phyloP scores from a whole-genome alignment of 2,797 vertebrate genomes.

The Nyctalus aviator region DNA sequence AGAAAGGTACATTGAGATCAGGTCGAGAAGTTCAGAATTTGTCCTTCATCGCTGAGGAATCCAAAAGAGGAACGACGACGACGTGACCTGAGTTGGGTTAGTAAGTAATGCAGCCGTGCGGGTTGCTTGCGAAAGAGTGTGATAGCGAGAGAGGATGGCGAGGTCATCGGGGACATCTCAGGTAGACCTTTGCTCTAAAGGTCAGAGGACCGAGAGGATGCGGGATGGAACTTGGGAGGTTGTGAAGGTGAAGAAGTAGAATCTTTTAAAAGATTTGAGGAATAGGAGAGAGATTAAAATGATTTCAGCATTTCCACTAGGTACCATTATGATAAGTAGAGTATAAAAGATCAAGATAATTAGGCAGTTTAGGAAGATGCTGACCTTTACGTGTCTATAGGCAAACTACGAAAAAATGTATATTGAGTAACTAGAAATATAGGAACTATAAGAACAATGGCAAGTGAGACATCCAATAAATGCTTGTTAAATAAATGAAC shows the following conservation, averaged over 20 bases:
- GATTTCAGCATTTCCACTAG: background rate
- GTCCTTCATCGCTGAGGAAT: background rate
- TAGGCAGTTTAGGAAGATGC: background rate
- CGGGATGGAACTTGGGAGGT: background rate
- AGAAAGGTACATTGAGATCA: background rate
- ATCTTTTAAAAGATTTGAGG: constrained; percentile 2
- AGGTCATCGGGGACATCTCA: background rate
- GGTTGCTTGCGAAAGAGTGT: background rate
- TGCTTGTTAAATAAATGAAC: constrained; percentile 32
- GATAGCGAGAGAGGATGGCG: background rate
- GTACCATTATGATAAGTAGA: background rate
- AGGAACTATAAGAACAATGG: background rate
- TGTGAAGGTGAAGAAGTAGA: background rate
- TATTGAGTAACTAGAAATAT: background rate
- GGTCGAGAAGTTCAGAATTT: background rate
- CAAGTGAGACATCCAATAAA: background rate
- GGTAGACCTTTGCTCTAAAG: background rate
- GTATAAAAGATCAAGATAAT: background rate
- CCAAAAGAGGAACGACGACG: background rate
- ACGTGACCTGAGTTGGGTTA: background rate
- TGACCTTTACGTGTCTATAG: background rate
- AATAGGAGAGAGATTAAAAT: background rate
- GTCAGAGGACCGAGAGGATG: background rate
- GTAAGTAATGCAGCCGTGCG: background rate
- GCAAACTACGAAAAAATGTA: background rate